Evolutionary conservation across 1,140 invertebrate species (phyloP), one percentile per base, ranked within the genome.

Genomic region (Drosophila bocqueti): DNA sequence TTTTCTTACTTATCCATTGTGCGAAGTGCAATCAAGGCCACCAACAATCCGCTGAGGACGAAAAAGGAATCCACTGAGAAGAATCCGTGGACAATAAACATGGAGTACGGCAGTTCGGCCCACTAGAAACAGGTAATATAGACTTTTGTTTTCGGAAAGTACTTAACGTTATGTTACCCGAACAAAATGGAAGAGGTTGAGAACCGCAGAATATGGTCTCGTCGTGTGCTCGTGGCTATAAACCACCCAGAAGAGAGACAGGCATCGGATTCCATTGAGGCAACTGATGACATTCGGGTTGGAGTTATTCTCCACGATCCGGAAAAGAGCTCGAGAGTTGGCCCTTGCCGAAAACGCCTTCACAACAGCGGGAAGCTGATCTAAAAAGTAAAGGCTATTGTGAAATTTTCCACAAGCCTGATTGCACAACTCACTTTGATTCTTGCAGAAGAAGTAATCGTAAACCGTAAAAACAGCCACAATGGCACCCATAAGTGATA

Each of bases 31-130:
- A 95, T 93, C 68, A 95, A 93, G 68, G 94, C 93, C 76, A 96
- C 94, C 42, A 96, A 93, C 76, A 96, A 94, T 8, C 95, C 95
- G 81, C 95, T 95, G 3, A 96, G 81, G 60, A 96, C 93, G 26
- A 96, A 93, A 91, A 96, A 96, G 16, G 95, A 95, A 76, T 96
- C 96, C 13, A 96, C 96, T 5, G 96, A 87, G 7, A 96, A 92
- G 0, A 94, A 93, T 4, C 94, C 95, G 76, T 94, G 94, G 3
- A 95, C 47, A 5, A 93, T 73, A 24, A 95, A 94, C 65, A 94
- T 95, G 2, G 94, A 93, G 72, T 7, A 95, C 93, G 31, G 94
- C 73, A 34, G 93, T 77, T 24, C 85, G 72, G 9, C 68, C 94
- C 36, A 93, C 79, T 78, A 8, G 13, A 60, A 72, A 3, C 11